Conservation (phyloP, 64 coral and sea anemone genomes). For the Pocillopora damicornis region DNA sequence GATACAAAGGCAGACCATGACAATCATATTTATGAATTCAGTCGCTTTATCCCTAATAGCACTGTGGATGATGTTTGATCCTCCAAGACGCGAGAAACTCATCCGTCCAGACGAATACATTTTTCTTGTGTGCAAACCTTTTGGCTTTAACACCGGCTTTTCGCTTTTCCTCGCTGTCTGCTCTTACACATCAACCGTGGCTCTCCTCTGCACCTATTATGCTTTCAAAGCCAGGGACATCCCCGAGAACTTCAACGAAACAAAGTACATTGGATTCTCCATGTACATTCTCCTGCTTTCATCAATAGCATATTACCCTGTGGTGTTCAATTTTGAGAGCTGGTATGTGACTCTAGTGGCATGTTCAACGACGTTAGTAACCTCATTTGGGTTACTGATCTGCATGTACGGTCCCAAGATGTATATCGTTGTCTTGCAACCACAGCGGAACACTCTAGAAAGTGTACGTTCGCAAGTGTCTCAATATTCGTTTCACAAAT, state of each 20-base stretch:
- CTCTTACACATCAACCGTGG: not conserved
- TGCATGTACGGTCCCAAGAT: conserved; percentile 75
- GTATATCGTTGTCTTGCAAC: conserved; percentile 59
- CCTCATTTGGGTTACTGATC: conserved; percentile 49
- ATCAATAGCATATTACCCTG: conserved; percentile 62
- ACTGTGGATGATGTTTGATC: conserved; percentile 44
- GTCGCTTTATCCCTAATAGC: not conserved
- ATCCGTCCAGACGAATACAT: conserved; percentile 41
- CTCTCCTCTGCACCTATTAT: conserved; percentile 56
- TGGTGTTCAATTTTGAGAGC: conserved; percentile 44
- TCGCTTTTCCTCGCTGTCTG: conserved; percentile 31
- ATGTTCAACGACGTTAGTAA: conserved; percentile 64
- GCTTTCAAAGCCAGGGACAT: conserved; percentile 64
- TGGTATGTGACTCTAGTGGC: conserved; percentile 67
- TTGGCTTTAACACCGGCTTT: conserved; percentile 10
- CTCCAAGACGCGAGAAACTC: conserved; percentile 24
- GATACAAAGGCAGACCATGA: conserved; percentile 21
- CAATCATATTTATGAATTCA: not conserved
- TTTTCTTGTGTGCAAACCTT: conserved; percentile 44
- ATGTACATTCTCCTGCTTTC: conserved; percentile 70
- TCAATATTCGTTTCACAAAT: conserved; percentile 25
- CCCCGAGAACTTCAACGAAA: conserved; percentile 79
- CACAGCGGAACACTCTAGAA: conserved; percentile 57
- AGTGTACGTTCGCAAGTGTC: conserved; percentile 46
- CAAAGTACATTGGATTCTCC: conserved; percentile 75